Conservation (phyloP, 2,113 vertebrate genomes). For the Corvus hawaiiensis region DNA sequence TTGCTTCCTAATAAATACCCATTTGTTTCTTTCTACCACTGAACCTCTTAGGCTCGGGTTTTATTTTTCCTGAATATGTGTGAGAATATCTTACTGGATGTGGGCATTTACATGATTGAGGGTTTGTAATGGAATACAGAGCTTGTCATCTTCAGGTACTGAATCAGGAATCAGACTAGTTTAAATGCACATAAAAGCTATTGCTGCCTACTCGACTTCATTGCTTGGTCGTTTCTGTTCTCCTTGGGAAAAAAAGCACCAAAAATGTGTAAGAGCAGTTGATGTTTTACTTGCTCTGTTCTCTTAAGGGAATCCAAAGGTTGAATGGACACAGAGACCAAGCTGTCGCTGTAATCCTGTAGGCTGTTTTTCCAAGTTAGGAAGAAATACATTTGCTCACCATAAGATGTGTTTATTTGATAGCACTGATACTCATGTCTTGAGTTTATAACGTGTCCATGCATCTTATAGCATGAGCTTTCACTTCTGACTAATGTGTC, state of each 20-base stretch:
- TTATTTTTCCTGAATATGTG: not conserved
- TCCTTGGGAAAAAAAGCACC: not conserved
- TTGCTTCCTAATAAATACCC: not conserved
- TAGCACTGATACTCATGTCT: not conserved
- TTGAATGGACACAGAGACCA: not conserved
- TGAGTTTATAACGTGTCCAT: not conserved
- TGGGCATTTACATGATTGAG: not conserved
- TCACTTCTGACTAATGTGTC: not conserved
- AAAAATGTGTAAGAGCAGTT: not conserved
- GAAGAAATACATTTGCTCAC: not conserved
- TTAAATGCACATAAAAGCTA: not conserved
- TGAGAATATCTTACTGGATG: not conserved
- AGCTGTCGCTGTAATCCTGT: not conserved
- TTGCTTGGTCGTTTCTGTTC: not conserved
- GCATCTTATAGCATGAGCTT: not conserved
- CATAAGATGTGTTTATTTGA: not conserved
- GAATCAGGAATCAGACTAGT: not conserved
- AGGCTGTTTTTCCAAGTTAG: not conserved
- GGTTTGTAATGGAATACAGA: slow-evolving; percentile 64
- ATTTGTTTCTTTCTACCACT: not conserved
- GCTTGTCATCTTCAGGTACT: not conserved
- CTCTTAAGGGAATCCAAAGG: not conserved
- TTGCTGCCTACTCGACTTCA: not conserved
- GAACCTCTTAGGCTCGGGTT: not conserved
- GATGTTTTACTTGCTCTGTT: not conserved